These are phyloP conservation scores for Hemiprocne comata DNA, from an alignment of 2,113 vertebrate genomes.

Conservation along the genomic window DNA sequence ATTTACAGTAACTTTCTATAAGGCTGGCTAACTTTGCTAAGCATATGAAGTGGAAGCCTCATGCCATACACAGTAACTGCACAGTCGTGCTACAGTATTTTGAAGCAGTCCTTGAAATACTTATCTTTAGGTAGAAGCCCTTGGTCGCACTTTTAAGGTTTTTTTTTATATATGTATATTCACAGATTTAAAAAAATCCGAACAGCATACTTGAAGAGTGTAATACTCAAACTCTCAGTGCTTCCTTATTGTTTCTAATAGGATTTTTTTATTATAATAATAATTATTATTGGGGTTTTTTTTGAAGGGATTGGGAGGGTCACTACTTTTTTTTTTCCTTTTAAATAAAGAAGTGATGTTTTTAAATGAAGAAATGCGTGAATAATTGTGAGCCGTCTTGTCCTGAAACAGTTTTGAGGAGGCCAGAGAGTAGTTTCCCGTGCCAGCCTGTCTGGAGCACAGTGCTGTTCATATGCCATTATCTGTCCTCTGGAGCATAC, in stretches of 20 bases:
- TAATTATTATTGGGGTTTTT: constrained; percentile 73
- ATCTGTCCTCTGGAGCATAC: constrained; percentile 38
- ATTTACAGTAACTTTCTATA: neutral
- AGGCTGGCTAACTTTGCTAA: constrained; percentile 60
- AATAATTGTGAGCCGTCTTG: constrained; percentile 75
- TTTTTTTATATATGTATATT: constrained; percentile 78
- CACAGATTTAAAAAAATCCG: constrained; percentile 76
- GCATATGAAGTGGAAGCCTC: constrained; percentile 50
- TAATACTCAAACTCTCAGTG: constrained; percentile 95
- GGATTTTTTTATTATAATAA: constrained; percentile 86
- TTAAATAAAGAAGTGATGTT: constrained; percentile 82
- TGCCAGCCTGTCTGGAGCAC: neutral
- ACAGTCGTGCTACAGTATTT: constrained; percentile 69
- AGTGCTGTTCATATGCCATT: neutral
- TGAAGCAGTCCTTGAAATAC: constrained; percentile 73
- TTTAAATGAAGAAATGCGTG: constrained; percentile 81
- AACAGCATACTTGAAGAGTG: constrained; percentile 98
- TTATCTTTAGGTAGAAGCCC: constrained; percentile 74
- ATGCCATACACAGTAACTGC: constrained; percentile 61
- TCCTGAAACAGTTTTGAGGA: constrained; percentile 68
- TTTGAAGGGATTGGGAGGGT: constrained; percentile 75
- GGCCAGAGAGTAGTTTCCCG: constrained; percentile 50
- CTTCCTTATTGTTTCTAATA: constrained; percentile 94
- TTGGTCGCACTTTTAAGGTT: constrained; percentile 82
- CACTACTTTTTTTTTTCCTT: constrained; percentile 74